Percentiles rank a stretch among this genome's conserved stretches.
These are phyloP conservation scores for Microcebus lehilahytsara DNA, from an alignment of 2,113 vertebrate species.

Conservation along the genomic window DNA sequence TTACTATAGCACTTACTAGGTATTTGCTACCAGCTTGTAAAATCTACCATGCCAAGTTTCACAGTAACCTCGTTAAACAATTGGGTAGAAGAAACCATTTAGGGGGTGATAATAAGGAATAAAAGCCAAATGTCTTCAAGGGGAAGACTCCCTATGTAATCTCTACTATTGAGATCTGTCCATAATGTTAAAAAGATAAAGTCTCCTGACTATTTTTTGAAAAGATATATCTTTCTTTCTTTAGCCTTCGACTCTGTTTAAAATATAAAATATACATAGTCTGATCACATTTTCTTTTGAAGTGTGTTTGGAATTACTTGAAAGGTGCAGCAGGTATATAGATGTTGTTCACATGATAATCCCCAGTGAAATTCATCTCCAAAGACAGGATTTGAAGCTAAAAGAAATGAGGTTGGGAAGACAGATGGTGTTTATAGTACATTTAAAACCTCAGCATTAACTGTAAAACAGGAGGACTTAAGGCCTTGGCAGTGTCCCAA, in stretches of 20 bases:
- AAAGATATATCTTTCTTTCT: not conserved
- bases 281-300: conserved; percentile 38
- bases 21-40: conserved; percentile 46
- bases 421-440: conserved; percentile 52
- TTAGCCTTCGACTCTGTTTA: not conserved
- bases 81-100: not conserved
- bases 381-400: not conserved
- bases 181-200: not conserved
- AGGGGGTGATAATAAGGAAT: not conserved
- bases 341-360: conserved; percentile 53
- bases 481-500: conserved; percentile 25
- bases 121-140: not conserved
- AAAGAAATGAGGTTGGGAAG: not conserved
- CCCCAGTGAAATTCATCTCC: not conserved
- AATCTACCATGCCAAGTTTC: not conserved
- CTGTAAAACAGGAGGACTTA: conserved; percentile 22
- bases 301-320: conserved; percentile 23
- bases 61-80: not conserved
- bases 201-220: not conserved
- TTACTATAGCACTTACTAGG: not conserved
- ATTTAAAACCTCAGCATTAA: conserved; percentile 32
- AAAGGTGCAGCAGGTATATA: conserved; percentile 36
- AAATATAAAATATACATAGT: conserved; percentile 19
- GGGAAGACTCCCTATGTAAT: not conserved
- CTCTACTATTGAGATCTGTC: not conserved